Percentiles rank a stretch among this genome's conserved stretches.
phyloP scores from a whole-genome alignment of 2,888 invertebrate species.

The Scelioninae gen. 1 region DNA sequence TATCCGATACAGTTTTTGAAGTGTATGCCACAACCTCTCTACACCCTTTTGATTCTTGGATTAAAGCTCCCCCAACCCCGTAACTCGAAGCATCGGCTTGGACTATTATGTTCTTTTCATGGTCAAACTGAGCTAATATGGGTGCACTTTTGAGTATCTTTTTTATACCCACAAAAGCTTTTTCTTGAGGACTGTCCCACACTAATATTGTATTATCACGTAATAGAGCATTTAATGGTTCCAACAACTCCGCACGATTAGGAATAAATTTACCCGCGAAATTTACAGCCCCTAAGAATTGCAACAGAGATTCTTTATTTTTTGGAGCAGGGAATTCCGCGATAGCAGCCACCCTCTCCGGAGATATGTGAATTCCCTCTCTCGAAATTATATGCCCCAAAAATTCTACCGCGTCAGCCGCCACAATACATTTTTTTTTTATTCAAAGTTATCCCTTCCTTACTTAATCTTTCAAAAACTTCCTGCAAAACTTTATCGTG shows the following conservation, averaged over 20 bases:
- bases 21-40: neutral
- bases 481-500: conserved; percentile 69
- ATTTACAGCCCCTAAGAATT: conserved; percentile 70
- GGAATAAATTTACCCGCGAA: conserved; percentile 72
- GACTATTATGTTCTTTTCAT: conserved; percentile 47
- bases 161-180: conserved; percentile 75
- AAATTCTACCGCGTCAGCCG: conserved; percentile 68
- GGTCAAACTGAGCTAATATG: conserved; percentile 76
- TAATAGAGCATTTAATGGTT: neutral
- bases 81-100: neutral
- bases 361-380: conserved; percentile 68
- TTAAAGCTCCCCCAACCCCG: neutral
- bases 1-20: neutral
- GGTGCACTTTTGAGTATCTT: conserved; percentile 72
- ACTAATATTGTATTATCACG: neutral
- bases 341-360: conserved; percentile 70
- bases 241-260: conserved; percentile 17
- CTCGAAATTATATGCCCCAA: conserved; percentile 74
- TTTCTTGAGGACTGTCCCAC: neutral
- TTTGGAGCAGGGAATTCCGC: conserved; percentile 67
- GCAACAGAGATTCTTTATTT: conserved; percentile 70
- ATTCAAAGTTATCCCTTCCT: conserved; percentile 73
- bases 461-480: conserved; percentile 71
- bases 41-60: conserved; percentile 3
- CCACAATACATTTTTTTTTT: conserved; percentile 75